These are phyloP conservation scores for Phoeniculus purpureus DNA, from an alignment of 2,797 vertebrate genomes.

Conservation along the genomic window DNA sequence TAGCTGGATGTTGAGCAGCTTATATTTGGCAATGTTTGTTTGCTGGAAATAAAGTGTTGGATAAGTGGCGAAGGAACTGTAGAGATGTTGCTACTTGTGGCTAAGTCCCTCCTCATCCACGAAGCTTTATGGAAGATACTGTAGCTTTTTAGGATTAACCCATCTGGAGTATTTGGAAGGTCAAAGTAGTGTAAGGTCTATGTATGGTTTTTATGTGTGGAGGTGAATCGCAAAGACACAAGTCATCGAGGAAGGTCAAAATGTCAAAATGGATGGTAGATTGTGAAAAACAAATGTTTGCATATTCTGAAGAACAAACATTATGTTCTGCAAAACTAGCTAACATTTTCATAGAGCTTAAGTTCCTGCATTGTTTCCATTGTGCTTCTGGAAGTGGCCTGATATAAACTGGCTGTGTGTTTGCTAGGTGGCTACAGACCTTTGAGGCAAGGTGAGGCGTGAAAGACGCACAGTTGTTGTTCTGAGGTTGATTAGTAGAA, in stretches of 20 bases:
- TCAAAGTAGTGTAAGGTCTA: neutral
- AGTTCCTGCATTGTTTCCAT: neutral
- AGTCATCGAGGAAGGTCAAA: neutral
- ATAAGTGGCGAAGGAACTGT: neutral
- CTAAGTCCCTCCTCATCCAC: neutral
- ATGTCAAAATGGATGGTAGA: neutral
- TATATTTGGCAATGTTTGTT: neutral
- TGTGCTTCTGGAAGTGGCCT: neutral
- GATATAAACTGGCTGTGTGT: neutral
- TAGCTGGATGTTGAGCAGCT: neutral
- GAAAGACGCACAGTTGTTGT: neutral
- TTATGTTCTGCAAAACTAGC: too few relatives aligned
- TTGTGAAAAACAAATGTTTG: neutral
- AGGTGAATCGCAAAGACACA: neutral
- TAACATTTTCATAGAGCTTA: neutral
- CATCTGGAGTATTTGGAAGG: neutral
- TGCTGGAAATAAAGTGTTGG: neutral
- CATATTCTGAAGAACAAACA: accelerated
- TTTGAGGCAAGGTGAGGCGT: neutral
- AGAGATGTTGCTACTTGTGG: neutral
- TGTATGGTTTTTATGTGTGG: neutral
- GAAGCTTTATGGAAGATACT: neutral
- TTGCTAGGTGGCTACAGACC: neutral
- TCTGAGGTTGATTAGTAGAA: neutral
- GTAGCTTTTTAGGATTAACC: neutral